Evolutionary conservation across 23 tunicate species (phyloP), one percentile per base, ranked within the genome.

Genomic region (Phallusia fumigata): DNA sequence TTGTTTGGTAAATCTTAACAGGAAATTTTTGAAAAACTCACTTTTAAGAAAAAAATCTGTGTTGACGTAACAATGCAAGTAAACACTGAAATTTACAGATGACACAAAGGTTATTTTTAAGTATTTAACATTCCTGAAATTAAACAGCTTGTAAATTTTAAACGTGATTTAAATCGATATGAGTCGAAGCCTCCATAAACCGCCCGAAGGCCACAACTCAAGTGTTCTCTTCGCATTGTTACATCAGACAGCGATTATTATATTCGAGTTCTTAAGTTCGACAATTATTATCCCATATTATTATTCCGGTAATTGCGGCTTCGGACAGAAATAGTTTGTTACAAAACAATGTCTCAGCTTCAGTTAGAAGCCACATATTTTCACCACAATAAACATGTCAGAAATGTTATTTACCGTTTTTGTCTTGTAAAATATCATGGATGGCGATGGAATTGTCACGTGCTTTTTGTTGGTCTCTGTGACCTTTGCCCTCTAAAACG

Each of bases 381-480:
- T 40, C 47, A 40, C 5, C 47, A 40, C n/a, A n/a, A n/a, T n/a
- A 40, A 40, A 40, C 5, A 40, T 40, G 47, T 10, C 47, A 40
- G 10, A 40, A 40, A 40, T 40, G 47, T 40, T 40, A 40, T 13
- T 58, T 58, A 74, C 78, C 78, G 30, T 74, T 74, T 31, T 34
- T 33, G 35, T 74, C 78, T 13, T 33, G 44, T 13, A 74, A 19
- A 74, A 74, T 74, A 74, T 74, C 78, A 74, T 74, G 78, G 78
- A 74, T 34, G 78, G 78, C 78, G 28, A 58, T 13, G 16, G 69
- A 58, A 13, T 58, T 58, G 69, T 58, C 69, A 21, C 69, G 26
- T 58, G 69, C 13, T 58, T 58, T 58, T 6, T 21, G 69, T 58
- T 21, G 69, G 16, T 13, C 26, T 58, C 13, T 21, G 2, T 58